Conservation (phyloP, 2,797 vertebrate species). For the Fundulus diaphanus region DNA sequence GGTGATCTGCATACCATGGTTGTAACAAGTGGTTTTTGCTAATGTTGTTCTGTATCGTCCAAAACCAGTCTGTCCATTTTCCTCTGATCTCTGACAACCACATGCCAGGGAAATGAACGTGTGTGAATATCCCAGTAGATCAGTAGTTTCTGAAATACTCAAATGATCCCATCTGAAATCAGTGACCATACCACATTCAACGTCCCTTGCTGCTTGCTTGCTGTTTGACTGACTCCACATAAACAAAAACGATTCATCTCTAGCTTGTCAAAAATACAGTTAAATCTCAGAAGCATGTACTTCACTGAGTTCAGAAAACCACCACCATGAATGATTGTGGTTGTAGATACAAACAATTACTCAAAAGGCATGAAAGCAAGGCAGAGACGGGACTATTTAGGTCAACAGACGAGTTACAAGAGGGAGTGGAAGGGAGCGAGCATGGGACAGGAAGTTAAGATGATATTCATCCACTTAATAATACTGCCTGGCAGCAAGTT, state of each 20-base stretch:
- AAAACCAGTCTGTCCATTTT: too few relatives aligned
- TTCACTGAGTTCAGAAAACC: slow-evolving; percentile 35
- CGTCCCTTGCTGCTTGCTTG: not conserved
- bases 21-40: too few relatives aligned
- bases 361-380: slow-evolving; percentile 19
- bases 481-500: slow-evolving; percentile 29
- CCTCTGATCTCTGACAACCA: not conserved
- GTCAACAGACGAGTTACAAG: slow-evolving; percentile 42
- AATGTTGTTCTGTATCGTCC: too few relatives aligned
- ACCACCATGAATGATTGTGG: slow-evolving; percentile 26
- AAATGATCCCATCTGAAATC: not conserved
- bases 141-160: not conserved
- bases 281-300: slow-evolving; percentile 30
- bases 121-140: too few relatives aligned
- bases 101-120: not conserved
- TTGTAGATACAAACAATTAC: slow-evolving; percentile 37
- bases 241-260: slow-evolving; percentile 46
- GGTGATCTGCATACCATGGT: too few relatives aligned
- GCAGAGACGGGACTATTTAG: slow-evolving; percentile 44
- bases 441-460: slow-evolving; percentile 21
- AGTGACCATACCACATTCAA: not conserved
- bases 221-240: slow-evolving; percentile 30
- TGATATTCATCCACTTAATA: slow-evolving; percentile 34
- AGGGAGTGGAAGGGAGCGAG: not conserved
- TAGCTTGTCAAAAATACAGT: slow-evolving; percentile 39